Evolutionary conservation across 2,888 invertebrate genomes (phyloP).

Genomic region (Eledona agricola): DNA sequence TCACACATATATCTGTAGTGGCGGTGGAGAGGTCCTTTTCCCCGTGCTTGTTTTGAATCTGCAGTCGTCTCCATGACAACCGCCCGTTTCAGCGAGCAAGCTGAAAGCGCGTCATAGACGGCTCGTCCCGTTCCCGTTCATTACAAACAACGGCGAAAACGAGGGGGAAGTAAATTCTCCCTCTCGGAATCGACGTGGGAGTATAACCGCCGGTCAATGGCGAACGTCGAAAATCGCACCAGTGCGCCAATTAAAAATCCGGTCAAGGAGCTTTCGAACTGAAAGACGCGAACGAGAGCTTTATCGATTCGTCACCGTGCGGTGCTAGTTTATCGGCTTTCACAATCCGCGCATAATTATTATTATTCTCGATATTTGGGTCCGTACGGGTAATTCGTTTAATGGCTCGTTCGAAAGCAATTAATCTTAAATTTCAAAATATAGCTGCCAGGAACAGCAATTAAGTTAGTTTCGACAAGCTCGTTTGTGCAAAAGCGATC

Average conservation of each 20-base stretch:
- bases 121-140: constrained; percentile 19
- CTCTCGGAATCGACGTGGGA: too few species aligned
- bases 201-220: too few species aligned
- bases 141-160: constrained; percentile 16
- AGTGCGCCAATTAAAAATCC: too few species aligned
- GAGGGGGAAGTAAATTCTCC: too few species aligned
- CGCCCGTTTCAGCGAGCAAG: constrained; percentile 31
- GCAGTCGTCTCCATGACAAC: constrained; percentile 39
- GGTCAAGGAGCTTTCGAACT: too few species aligned
- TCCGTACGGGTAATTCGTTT: constrained; percentile 22
- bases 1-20: constrained; percentile 25
- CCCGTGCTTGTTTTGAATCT: constrained; percentile 36
- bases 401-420: constrained; percentile 30
- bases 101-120: constrained; percentile 28
- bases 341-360: constrained; percentile 22
- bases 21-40: constrained; percentile 34
- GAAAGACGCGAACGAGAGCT: constrained; percentile 25
- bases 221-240: too few species aligned
- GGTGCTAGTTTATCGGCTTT: constrained; percentile 13
- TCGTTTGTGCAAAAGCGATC: constrained; percentile 20
- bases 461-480: constrained; percentile 23
- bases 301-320: constrained; percentile 25
- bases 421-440: constrained; percentile 34
- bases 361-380: constrained; percentile 20
- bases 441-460: constrained; percentile 33